These are phyloP conservation scores for Chymomyza procnemis DNA, from an alignment of 2,888 invertebrate genomes.

Conservation along the genomic window DNA sequence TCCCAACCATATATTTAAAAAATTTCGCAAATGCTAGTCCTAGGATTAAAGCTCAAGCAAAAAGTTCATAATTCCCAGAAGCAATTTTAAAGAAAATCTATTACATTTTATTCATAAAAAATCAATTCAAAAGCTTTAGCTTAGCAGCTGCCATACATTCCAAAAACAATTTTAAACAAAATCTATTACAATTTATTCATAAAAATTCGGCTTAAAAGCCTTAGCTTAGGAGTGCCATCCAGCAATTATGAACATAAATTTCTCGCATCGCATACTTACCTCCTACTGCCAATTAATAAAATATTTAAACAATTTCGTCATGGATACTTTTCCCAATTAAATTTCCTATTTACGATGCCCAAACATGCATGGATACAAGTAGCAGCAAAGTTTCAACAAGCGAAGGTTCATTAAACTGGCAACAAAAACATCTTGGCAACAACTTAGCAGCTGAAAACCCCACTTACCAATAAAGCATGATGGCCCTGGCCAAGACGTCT, in stretches of 20 bases:
- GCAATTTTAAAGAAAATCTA: too few relatives aligned
- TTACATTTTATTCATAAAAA: too few relatives aligned
- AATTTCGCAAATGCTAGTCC: too few relatives aligned
- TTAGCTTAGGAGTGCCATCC: background rate
- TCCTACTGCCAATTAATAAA: background rate
- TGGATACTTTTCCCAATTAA: conserved; percentile 40
- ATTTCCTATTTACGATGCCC: conserved; percentile 6
- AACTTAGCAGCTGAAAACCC: background rate
- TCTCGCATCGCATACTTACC: background rate
- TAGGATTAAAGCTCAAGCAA: too few relatives aligned
- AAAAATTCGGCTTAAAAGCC: background rate
- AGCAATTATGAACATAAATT: background rate
- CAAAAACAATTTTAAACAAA: too few relatives aligned
- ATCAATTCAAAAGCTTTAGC: too few relatives aligned
- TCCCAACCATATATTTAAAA: too few relatives aligned
- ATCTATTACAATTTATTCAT: too few relatives aligned
- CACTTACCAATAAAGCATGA: background rate
- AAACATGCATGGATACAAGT: conserved; percentile 35
- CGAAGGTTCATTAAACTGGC: background rate
- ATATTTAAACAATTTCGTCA: conserved; percentile 25
- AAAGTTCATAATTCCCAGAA: too few relatives aligned
- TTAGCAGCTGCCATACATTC: too few relatives aligned
- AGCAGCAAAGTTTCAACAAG: background rate
- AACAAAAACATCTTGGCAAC: background rate
- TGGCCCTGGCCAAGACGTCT: background rate